phyloP scores from a whole-genome alignment of 2,888 invertebrate species.

The Morinoia aosen region DNA sequence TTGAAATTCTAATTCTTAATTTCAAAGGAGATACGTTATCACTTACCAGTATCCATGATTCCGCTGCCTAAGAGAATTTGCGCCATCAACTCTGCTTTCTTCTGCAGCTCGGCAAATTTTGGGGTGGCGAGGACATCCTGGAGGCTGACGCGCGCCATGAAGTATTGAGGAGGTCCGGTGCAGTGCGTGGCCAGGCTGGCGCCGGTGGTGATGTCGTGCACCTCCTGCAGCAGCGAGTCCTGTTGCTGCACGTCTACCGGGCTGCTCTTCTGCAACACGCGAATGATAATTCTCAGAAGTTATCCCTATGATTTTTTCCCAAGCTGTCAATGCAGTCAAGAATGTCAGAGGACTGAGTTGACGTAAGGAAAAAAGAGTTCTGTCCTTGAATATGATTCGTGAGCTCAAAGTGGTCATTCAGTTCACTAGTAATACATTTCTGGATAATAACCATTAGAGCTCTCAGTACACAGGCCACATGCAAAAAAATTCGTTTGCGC shows the following conservation, averaged over 20 bases:
- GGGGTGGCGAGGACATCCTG: slow-evolving; percentile 19
- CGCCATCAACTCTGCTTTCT: slow-evolving; percentile 5
- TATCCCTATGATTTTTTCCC: no score
- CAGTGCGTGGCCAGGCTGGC: not conserved
- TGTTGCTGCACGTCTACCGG: not conserved
- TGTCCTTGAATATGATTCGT: no score
- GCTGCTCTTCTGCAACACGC: not conserved
- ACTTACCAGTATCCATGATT: slow-evolving; percentile 23
- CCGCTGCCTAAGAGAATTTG: slow-evolving; percentile 24
- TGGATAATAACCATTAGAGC: no score
- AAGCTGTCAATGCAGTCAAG: no score
- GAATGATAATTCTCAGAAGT: no score
- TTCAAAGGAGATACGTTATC: no score
- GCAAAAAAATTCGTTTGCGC: no score
- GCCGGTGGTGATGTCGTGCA: not conserved
- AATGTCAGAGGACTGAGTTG: no score
- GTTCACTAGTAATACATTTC: no score
- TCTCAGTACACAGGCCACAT: no score
- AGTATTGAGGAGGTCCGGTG: not conserved
- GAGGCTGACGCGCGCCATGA: slow-evolving; percentile 18
- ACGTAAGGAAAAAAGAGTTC: no score
- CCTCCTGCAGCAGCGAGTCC: not conserved
- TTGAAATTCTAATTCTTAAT: not conserved
- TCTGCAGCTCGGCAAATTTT: slow-evolving; percentile 15
- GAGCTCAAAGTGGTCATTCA: no score